phyloP scores from a whole-genome alignment of 2,888 invertebrate species.

The Ennomos erosarius region DNA sequence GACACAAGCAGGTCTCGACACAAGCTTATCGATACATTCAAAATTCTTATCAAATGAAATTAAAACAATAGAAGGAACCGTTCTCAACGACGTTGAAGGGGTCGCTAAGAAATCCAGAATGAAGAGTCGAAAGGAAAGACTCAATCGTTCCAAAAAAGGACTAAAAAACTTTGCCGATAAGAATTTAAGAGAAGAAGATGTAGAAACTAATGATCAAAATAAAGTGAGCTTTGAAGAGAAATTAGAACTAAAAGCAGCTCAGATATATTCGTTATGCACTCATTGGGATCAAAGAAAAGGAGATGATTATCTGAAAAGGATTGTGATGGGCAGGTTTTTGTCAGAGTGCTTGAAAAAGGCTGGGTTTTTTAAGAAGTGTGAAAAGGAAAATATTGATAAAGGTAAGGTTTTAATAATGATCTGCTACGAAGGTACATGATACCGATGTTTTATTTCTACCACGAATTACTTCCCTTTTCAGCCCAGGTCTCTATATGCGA shows the following conservation, averaged over 20 bases:
- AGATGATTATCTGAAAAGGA: conserved; percentile 90
- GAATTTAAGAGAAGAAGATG: conserved; percentile 59
- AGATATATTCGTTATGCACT: conserved; percentile 88
- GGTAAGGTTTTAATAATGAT: conserved; percentile 45
- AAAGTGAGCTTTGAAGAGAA: conserved; percentile 65
- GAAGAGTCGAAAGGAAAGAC: conserved; percentile 73
- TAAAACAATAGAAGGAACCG: conserved; percentile 63
- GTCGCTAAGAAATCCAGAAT: conserved; percentile 70
- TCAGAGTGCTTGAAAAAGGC: conserved; percentile 88
- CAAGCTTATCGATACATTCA: conserved; percentile 76
- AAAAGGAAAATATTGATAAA: conserved; percentile 52
- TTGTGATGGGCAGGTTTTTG: conserved; percentile 91
- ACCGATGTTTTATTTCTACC: too few species aligned
- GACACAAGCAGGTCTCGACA: conserved; percentile 87
- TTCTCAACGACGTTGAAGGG: conserved; percentile 72
- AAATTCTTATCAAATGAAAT: conserved; percentile 65
- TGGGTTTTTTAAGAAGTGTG: conserved; percentile 85
- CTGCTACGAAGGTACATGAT: neutral
- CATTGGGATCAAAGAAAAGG: conserved; percentile 86
- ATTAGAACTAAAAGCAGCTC: conserved; percentile 67
- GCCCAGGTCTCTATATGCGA: conserved; percentile 81
- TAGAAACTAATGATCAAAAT: conserved; percentile 52
- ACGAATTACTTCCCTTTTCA: conserved; percentile 42
- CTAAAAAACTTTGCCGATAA: conserved; percentile 61
- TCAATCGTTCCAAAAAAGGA: conserved; percentile 70